A percentile compares a stretch with the other conserved stretches of the same genome.
Conservation (phyloP, 2,797 vertebrate genomes). For the Scleropages formosus region DNA sequence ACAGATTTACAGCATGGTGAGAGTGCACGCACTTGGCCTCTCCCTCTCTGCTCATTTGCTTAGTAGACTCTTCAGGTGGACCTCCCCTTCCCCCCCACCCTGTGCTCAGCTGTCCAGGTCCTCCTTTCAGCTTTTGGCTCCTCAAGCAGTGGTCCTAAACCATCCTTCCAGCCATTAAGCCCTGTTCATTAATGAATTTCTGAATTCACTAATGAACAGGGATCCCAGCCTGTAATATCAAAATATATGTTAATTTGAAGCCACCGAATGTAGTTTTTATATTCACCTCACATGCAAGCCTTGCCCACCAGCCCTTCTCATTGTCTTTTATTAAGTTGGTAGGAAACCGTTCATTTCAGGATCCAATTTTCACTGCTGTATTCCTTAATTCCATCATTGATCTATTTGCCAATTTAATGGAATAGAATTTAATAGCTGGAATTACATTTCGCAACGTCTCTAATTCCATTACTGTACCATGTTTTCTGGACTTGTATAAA, state of each 20-base stretch:
- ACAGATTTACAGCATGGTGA: conserved; percentile 41
- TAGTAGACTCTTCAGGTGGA: conserved; percentile 32
- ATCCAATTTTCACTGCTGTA: background rate
- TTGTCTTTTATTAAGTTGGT: conserved; percentile 7
- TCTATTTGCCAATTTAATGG: conserved; percentile 32
- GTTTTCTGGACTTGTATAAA: no score
- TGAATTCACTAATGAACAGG: background rate
- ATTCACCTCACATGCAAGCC: background rate
- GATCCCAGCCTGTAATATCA: background rate
- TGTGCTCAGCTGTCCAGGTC: background rate
- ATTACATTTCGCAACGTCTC: conserved; percentile 54
- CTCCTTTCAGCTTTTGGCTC: background rate
- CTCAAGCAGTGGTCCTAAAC: background rate
- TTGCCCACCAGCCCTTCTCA: background rate
- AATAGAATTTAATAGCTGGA: conserved; percentile 54
- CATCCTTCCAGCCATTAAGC: background rate
- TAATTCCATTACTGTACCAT: conserved; percentile 49
- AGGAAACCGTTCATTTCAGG: background rate
- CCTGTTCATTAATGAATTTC: background rate
- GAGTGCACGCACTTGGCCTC: conserved; percentile 5
- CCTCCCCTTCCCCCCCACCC: conserved; percentile 15
- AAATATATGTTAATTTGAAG: no score
- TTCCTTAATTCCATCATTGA: conserved; percentile 38
- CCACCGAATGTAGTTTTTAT: no score
- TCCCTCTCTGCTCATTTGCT: conserved; percentile 39